Evolutionary conservation across 2,113 vertebrate genomes (phyloP).

Genomic region (Pseudorasbora parva): DNA sequence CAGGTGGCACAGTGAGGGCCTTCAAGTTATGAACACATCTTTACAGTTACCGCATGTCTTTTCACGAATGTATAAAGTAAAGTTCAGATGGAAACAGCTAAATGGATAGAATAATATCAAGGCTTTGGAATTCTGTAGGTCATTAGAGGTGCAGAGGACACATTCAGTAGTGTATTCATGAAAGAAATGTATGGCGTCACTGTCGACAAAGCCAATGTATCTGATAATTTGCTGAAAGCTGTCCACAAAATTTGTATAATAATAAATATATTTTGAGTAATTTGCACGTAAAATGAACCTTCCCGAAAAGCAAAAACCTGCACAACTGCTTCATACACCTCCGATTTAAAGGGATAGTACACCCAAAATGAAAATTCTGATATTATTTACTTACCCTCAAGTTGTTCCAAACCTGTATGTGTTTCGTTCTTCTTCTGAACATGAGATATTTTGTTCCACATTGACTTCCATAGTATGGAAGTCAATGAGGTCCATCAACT

Average conservation of each 20-base stretch:
- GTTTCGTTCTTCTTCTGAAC: too few species aligned
- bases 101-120: not conserved
- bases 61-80: not conserved
- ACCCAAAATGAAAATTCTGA: too few species aligned
- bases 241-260: too few species aligned
- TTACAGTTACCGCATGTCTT: slow-evolving; percentile 2
- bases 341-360: not conserved
- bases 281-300: not conserved
- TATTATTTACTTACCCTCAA: too few species aligned
- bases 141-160: not conserved
- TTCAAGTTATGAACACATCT: not conserved
- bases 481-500: too few species aligned
- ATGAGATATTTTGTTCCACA: too few species aligned
- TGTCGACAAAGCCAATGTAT: not conserved
- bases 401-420: too few species aligned
- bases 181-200: not conserved
- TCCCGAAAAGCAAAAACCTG: not conserved
- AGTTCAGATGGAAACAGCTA: not conserved
- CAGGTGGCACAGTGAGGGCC: not conserved
- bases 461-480: too few species aligned
- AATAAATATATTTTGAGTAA: not conserved
- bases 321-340: not conserved
- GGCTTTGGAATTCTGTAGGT: not conserved
- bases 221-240: not conserved
- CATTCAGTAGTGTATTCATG: not conserved